Percentiles rank a stretch among this genome's conserved stretches.
These are phyloP conservation scores for Ceratina calcarata DNA, from an alignment of 1,140 invertebrate species.

Conservation along the genomic window DNA sequence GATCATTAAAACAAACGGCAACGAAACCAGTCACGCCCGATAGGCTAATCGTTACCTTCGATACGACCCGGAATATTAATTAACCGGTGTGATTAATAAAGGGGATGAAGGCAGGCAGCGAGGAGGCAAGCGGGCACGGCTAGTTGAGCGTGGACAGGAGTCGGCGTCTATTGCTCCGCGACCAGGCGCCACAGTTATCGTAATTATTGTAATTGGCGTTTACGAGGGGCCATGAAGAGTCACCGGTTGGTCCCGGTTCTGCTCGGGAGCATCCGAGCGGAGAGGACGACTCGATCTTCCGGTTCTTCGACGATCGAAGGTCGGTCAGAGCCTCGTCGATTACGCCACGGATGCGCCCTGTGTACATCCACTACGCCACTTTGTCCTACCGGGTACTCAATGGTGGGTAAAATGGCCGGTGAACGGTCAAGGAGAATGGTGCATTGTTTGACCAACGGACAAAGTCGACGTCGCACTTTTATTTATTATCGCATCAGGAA, in stretches of 20 bases:
- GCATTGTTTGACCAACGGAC: neutral
- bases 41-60: slow-evolving; percentile 46
- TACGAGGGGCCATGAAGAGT: slow-evolving; percentile 64
- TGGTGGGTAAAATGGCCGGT: slow-evolving; percentile 3
- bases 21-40: slow-evolving; percentile 41
- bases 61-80: slow-evolving; percentile 68
- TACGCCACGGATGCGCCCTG: slow-evolving; percentile 6
- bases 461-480: neutral
- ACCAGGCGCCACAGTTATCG: slow-evolving; percentile 71
- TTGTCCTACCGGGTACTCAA: slow-evolving; percentile 22
- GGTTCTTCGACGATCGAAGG: slow-evolving; percentile 67
- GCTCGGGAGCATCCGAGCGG: slow-evolving; percentile 63
- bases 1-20: slow-evolving; percentile 37
- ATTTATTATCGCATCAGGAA: too few species aligned
- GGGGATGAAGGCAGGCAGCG: slow-evolving; percentile 6
- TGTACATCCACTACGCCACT: slow-evolving; percentile 31
- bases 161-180: slow-evolving; percentile 42
- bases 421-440: neutral
- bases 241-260: slow-evolving; percentile 53
- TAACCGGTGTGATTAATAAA: slow-evolving; percentile 69
- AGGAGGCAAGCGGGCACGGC: slow-evolving; percentile 17
- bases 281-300: slow-evolving; percentile 69
- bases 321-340: slow-evolving; percentile 17
- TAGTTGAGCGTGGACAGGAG: slow-evolving; percentile 48
- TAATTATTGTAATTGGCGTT: slow-evolving; percentile 75